A percentile compares a stretch with the other conserved stretches of the same genome.
Evolutionary conservation across 2,113 vertebrate genomes (phyloP).

Genomic region (Megaptera novaeangliae): DNA sequence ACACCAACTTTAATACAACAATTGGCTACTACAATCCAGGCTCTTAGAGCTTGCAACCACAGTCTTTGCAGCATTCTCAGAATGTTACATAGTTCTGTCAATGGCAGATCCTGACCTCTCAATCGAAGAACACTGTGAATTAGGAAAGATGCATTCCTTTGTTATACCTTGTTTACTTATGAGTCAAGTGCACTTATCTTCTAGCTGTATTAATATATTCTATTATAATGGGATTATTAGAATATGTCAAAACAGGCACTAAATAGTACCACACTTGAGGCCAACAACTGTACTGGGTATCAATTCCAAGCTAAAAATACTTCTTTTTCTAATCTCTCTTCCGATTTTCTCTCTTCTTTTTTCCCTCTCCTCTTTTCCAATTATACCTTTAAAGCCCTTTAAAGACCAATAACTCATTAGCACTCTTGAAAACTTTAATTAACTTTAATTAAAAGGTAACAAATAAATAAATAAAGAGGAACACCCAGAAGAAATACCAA

Average conservation of each 20-base stretch:
- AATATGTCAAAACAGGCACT: not conserved
- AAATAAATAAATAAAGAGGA: not conserved
- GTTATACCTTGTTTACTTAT: not conserved
- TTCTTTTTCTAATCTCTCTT: conserved; percentile 16
- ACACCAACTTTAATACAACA: not conserved
- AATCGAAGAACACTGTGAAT: not conserved
- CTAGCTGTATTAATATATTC: not conserved
- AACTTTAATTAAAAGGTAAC: conserved; percentile 9
- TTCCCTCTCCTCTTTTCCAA: not conserved
- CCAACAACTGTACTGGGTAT: not conserved
- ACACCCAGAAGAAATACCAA: not conserved
- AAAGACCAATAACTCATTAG: not conserved
- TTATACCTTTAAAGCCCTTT: not conserved
- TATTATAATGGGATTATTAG: not conserved
- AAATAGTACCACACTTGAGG: not conserved
- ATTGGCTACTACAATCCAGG: not conserved
- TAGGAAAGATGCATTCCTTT: not conserved
- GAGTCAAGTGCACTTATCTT: not conserved
- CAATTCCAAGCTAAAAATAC: not conserved
- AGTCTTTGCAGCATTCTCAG: not conserved
- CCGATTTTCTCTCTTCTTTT: not conserved
- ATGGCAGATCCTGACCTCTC: not conserved
- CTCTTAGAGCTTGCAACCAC: not conserved
- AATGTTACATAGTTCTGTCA: not conserved
- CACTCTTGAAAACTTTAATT: not conserved